Conservation (phyloP, 2,888 invertebrate genomes). For the Morpho achilles region DNA sequence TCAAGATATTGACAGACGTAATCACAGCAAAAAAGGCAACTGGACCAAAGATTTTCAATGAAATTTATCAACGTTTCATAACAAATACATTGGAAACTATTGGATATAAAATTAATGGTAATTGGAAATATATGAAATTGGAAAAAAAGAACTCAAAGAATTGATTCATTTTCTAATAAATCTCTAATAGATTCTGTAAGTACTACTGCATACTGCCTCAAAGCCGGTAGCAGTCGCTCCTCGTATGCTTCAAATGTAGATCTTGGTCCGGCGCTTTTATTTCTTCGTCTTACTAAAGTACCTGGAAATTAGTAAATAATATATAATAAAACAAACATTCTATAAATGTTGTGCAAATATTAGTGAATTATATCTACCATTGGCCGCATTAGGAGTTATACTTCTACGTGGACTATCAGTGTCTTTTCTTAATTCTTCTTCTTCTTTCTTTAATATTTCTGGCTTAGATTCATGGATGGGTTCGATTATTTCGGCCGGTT, state of each 20-base stretch:
- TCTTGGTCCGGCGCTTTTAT: conserved; percentile 83
- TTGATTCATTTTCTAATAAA: neutral
- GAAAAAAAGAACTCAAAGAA: neutral
- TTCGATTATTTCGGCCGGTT: conserved; percentile 30
- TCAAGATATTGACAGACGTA: neutral
- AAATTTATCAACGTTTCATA: no score
- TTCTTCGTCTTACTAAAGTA: conserved; percentile 79
- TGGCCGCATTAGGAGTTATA: conserved; percentile 68
- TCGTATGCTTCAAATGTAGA: conserved; percentile 93
- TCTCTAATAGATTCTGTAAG: neutral
- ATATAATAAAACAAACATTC: neutral
- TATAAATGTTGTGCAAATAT: neutral
- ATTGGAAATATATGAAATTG: neutral
- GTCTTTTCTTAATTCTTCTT: conserved; percentile 61
- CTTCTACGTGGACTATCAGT: conserved; percentile 70
- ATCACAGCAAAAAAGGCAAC: neutral
- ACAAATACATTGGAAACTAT: no score
- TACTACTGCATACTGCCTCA: conserved; percentile 86
- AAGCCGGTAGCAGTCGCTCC: conserved; percentile 89
- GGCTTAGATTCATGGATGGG: conserved; percentile 31
- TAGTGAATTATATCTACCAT: conserved; percentile 41
- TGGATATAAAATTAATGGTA: no score
- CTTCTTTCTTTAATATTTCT: conserved; percentile 54
- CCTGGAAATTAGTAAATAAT: conserved; percentile 44
- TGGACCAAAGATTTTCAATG: neutral